Evolutionary conservation across 2,888 invertebrate genomes (phyloP).

Genomic region (Pachliopta kotzebuea): DNA sequence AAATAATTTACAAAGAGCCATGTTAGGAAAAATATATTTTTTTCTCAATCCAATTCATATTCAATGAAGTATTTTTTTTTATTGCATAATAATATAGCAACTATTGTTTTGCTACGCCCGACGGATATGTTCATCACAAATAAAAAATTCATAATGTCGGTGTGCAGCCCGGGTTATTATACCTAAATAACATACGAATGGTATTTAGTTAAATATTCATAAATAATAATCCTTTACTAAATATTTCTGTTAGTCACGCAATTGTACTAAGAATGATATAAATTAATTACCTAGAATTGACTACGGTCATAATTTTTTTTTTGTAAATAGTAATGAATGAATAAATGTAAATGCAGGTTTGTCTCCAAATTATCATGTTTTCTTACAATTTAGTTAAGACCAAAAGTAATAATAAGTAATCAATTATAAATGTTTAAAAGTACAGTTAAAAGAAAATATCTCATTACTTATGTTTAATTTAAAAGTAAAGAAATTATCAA

Average conservation of each 20-base stretch:
- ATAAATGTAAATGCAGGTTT: neutral
- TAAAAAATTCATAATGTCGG: slow-evolving; percentile 58
- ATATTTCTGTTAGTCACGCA: slow-evolving; percentile 49
- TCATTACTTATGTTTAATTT: neutral
- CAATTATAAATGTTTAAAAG: neutral
- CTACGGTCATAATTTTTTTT: neutral
- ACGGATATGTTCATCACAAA: neutral
- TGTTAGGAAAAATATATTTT: no score
- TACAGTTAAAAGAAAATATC: neutral
- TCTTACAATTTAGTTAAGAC: no score
- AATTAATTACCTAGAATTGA: slow-evolving; percentile 1
- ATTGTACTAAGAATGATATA: slow-evolving; percentile 31
- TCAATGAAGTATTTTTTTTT: neutral
- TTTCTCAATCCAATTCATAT: no score
- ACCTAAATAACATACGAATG: slow-evolving; percentile 19
- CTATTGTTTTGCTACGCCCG: neutral
- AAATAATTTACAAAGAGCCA: no score
- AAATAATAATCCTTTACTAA: slow-evolving; percentile 45
- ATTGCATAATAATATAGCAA: neutral
- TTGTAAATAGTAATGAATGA: neutral
- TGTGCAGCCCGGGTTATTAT: slow-evolving; percentile 46
- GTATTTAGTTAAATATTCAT: slow-evolving; percentile 47
- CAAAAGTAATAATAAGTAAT: neutral
- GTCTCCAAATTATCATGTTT: no score
- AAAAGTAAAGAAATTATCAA: neutral